Conservation (phyloP, 2,888 invertebrate genomes). For the Microctonus hyperodae region DNA sequence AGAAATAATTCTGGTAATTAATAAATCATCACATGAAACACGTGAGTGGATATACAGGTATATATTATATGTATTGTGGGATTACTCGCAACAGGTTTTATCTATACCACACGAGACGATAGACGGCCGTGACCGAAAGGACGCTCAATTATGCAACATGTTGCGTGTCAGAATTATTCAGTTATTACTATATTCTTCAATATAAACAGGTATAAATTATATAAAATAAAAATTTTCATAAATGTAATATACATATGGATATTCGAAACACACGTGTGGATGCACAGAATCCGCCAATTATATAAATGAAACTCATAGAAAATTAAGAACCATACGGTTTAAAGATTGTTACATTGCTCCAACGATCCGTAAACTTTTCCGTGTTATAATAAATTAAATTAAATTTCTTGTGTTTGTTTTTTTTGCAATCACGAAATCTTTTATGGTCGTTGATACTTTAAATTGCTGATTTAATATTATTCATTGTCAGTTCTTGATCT, state of each 20-base stretch:
- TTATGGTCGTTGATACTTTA: background rate
- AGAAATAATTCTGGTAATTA: background rate
- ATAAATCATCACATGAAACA: background rate
- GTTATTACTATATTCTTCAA: background rate
- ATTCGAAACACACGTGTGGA: no score
- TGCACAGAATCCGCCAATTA: no score
- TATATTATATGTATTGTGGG: background rate
- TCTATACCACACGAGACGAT: slow-evolving; percentile 35
- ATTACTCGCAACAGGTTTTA: slow-evolving; percentile 37
- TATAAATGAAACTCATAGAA: no score
- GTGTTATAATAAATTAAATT: background rate
- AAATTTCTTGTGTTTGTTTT: no score
- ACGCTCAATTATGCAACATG: slow-evolving; percentile 32
- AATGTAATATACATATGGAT: background rate
- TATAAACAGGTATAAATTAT: background rate
- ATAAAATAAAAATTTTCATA: background rate
- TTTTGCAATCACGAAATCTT: background rate
- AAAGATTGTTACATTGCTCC: no score
- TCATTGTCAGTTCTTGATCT: background rate
- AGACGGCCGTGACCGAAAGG: slow-evolving; percentile 30
- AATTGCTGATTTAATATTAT: background rate
- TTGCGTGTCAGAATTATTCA: slow-evolving; percentile 14
- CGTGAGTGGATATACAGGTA: background rate
- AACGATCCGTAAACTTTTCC: background rate
- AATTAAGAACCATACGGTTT: no score